Base-by-base conservation (phyloP, 2,113 vertebrate genomes). In the Peucedramus taeniatus region DNA sequence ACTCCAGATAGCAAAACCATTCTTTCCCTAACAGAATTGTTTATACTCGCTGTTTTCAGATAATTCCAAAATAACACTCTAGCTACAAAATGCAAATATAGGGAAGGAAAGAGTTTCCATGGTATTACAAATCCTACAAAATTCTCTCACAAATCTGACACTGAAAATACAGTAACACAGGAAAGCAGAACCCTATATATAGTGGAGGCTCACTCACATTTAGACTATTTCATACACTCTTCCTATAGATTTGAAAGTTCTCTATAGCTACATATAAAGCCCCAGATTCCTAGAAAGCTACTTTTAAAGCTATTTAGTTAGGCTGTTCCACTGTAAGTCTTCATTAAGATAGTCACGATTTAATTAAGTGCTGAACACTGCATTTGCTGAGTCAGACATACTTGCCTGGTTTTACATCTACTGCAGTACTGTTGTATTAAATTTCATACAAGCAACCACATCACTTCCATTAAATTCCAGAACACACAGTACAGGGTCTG, bases 401-500 rank as follows among this genome's bases (percentile, higher is more conserved):
- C 61, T 71, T 68, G 40, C 54, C 84, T 87, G 42, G 76, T 89
- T 96, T 87, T 78, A 87, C 74, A 28, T 45, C 51, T 77, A 60
- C 51, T 90, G 82, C 72, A 76, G 47, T 39, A 75, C 45, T 49
- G 37, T 42, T 77, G 33, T 42, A 68, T 63, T 91, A 75, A 30
- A 53, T 90, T 71, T 86, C 80, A 81, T 72, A 89, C 60, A 64
- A 65, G 85, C 44, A 86, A 91, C 84, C 64, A 91, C 87, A 94
- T 92, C 74, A 95, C 88, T 94, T 87, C 59, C 90, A 96, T 63
- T 89, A 71, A 87, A 95, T 92, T 91, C 88, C 92, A 94, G 42
- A 87, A 77, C 63, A 63, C 69, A 96, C 66, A 96, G 94, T 68
- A 83, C 26, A 87, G 17, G 44, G 77, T 89, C 83, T 97, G 88